These are phyloP conservation scores for Harpalus rubripes DNA, from an alignment of 2,888 invertebrate species.

Conservation along the genomic window DNA sequence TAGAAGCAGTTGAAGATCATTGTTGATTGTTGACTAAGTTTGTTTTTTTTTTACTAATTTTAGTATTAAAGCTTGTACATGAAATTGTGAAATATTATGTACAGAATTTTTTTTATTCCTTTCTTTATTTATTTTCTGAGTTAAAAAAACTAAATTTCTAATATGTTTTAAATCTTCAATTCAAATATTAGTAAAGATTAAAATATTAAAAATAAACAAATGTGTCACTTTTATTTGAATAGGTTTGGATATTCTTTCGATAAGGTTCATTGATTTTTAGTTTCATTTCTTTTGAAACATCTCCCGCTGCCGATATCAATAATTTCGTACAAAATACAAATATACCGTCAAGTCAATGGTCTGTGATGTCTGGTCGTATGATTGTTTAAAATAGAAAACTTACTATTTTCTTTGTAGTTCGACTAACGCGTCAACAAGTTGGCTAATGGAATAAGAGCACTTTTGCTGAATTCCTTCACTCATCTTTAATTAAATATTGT, in stretches of 20 bases:
- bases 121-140: not conserved
- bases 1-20: too few species aligned
- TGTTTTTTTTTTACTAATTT: too few species aligned
- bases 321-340: constrained; percentile 4
- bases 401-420: constrained; percentile 10
- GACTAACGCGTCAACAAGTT: constrained; percentile 1
- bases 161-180: not conserved
- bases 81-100: too few species aligned
- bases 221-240: not conserved
- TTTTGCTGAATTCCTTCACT: not conserved
- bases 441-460: not conserved
- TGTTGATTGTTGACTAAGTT: too few species aligned
- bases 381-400: constrained; percentile 22
- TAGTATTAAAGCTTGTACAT: too few species aligned
- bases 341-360: constrained; percentile 21
- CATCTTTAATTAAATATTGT: not conserved
- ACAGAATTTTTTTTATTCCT: too few species aligned
- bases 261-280: constrained; percentile 22
- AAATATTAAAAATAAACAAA: constrained; percentile 19
- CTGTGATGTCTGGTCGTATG: constrained; percentile 25
- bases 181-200: constrained; percentile 26
- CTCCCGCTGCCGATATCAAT: constrained; percentile 24
- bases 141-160: not conserved
- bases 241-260: not conserved
- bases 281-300: constrained; percentile 21